Percentiles rank a stretch among this genome's conserved stretches.
phyloP scores from a whole-genome alignment of 2,888 invertebrate genomes.

The Synergus japonicus region DNA sequence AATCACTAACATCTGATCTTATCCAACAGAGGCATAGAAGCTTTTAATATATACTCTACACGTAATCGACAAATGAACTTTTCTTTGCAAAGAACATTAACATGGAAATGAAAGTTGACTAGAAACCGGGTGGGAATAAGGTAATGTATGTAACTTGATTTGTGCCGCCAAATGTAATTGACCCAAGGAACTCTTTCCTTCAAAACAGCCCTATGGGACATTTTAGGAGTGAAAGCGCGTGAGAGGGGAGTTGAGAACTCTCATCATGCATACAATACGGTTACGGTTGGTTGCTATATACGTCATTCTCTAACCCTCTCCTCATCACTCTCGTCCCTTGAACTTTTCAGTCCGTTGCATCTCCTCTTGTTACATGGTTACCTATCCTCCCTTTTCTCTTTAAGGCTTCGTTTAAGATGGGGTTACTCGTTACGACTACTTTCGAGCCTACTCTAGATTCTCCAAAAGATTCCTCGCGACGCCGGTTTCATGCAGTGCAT shows the following conservation, averaged over 20 bases:
- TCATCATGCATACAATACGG: slow-evolving; percentile 62
- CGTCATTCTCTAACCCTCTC: slow-evolving; percentile 44
- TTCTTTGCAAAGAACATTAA: too few relatives aligned
- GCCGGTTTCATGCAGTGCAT: slow-evolving; percentile 34
- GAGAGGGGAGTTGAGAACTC: slow-evolving; percentile 61
- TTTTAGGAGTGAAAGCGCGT: slow-evolving; percentile 51
- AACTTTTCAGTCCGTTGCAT: slow-evolving; percentile 62
- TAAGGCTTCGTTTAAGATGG: slow-evolving; percentile 71
- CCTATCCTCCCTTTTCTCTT: slow-evolving; percentile 62
- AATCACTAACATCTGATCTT: too few relatives aligned
- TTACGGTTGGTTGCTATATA: slow-evolving; percentile 47
- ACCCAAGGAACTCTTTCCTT: slow-evolving; percentile 20
- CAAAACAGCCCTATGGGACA: slow-evolving; percentile 17
- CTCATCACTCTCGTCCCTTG: slow-evolving; percentile 51
- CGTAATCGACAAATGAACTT: too few relatives aligned
- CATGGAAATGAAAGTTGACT: too few relatives aligned
- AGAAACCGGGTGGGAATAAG: too few relatives aligned
- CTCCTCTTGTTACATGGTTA: slow-evolving; percentile 68
- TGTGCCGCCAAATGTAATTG: neutral
- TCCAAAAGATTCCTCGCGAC: slow-evolving; percentile 50
- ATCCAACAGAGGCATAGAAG: too few relatives aligned
- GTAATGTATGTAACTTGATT: neutral
- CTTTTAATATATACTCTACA: too few relatives aligned
- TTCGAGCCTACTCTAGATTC: slow-evolving; percentile 58
- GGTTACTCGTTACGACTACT: slow-evolving; percentile 69